Evolutionary conservation across 2,113 vertebrate species (phyloP), one percentile per base, ranked within the genome.

Genomic region (Triplophysa dalaica): DNA sequence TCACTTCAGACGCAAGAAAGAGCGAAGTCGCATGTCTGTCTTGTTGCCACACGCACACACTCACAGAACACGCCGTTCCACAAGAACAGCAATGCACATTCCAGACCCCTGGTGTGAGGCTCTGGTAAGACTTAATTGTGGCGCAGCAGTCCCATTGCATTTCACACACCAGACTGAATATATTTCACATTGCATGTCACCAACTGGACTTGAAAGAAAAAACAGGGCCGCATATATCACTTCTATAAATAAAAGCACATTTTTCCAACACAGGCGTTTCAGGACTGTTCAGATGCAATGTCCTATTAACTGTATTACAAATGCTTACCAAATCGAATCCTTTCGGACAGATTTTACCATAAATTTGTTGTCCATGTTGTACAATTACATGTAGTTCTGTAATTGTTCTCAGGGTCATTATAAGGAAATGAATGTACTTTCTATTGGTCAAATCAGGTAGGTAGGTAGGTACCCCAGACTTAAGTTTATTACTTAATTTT

Each of bases 131-230:
- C 38, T 75, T 75, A 61, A 48, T 45, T 75, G 41, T 61, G 56
- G 22, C n/a, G 66, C 11, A 69, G 52, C 21, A 17, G 4, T 72
- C n/a, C 65, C 65, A 60, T 26, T 69, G 70, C 70, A 43, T 69
- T 69, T 78, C 52, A 72, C 68, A 80, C 77, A 62, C 38, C 56
- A 60, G 54, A 69, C 65, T 50, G 77, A 64, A 16, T 76, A 45
- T 52, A 64, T 65, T 54, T 76, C 74, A 76, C 58, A 72, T 38
- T 75, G 41, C 72, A 61, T 19, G 38, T 62, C 58, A 75, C 58
- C 72, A 75, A 63, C 58, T 63, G 72, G 72, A 62, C 58, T 56
- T 19, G 56, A 22, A 58, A 58, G 17, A 21, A 43, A 17, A 61
- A 74, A 24, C 21, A 73, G 56, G 38, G 7, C 70, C 43, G 26